Percentiles rank a stretch among this genome's conserved stretches.
Evolutionary conservation across 30 jellyfish, hydroid and myxozoan genomes (phyloP).

Genomic region (Sanderia malayensis): DNA sequence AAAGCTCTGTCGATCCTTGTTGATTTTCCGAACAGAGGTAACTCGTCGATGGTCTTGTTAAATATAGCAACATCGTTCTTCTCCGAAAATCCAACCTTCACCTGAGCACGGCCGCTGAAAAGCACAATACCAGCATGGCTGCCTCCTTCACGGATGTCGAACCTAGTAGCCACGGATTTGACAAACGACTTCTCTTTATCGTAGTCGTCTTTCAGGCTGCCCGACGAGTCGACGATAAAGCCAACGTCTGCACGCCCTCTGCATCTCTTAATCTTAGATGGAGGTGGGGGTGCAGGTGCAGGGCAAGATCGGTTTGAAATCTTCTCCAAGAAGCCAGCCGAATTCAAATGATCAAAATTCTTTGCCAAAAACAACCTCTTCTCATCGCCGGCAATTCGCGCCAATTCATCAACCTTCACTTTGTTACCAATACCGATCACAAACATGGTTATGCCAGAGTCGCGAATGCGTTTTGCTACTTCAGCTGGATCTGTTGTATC

Average conservation of each 20-base stretch:
- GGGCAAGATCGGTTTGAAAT: conserved; percentile 21
- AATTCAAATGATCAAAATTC: conserved; percentile 52
- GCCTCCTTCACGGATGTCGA: conserved; percentile 24
- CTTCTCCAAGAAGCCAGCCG: conserved; percentile 38
- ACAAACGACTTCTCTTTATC: conserved; percentile 47
- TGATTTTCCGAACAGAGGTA: conserved; percentile 45
- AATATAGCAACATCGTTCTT: conserved; percentile 19
- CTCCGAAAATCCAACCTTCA: conserved; percentile 39
- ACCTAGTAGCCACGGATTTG: conserved; percentile 20
- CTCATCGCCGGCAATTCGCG: conserved; percentile 61
- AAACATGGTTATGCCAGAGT: conserved; percentile 41
- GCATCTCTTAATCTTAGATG: conserved; percentile 6
- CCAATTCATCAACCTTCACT: conserved; percentile 62
- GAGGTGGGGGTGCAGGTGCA: neutral
- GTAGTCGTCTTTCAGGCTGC: conserved; percentile 33
- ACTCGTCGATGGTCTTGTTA: conserved; percentile 43
- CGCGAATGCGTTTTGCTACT: conserved; percentile 66
- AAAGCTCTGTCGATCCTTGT: conserved; percentile 58
- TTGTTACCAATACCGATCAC: conserved; percentile 79
- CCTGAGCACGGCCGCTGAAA: conserved; percentile 37
- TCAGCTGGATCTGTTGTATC: conserved; percentile 84
- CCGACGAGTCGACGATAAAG: conserved; percentile 60
- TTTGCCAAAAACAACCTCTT: conserved; percentile 49
- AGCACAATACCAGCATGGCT: conserved; percentile 62
- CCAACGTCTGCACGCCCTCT: conserved; percentile 54